phyloP scores from a whole-genome alignment of 2,113 vertebrate species.

The Cnemophilus loriae region DNA sequence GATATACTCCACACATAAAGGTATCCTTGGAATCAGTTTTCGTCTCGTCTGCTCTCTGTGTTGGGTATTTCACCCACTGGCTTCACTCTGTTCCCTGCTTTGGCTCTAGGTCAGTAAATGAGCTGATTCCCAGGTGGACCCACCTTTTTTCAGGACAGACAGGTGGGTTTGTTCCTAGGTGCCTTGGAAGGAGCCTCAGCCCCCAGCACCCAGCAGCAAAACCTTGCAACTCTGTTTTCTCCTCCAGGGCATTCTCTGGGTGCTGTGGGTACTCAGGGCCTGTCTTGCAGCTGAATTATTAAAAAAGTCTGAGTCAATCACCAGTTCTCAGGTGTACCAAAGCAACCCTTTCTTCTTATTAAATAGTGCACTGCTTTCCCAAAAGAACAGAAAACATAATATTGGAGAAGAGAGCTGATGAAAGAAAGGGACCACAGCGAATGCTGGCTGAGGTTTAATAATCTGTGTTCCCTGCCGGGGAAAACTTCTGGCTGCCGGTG shows the following conservation, averaged over 20 bases:
- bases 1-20: fast-evolving
- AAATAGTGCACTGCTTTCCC: neutral
- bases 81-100: neutral
- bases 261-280: neutral
- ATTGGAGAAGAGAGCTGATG: constrained; percentile 29
- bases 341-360: constrained; percentile 38
- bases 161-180: neutral
- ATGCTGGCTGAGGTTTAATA: neutral
- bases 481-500: neutral
- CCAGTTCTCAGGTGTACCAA: neutral
- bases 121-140: neutral
- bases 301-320: constrained; percentile 37
- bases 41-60: fast-evolving
- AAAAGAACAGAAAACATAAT: constrained; percentile 5
- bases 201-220: neutral
- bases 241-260: neutral
- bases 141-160: neutral
- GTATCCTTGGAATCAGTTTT: fast-evolving
- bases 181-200: neutral
- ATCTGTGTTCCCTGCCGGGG: neutral
- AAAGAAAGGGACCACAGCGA: neutral
- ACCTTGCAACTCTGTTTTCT: neutral
- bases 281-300: constrained; percentile 23
- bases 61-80: fast-evolving
- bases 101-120: neutral